Evolutionary conservation across 30 jellyfish, hydroid and myxozoan species (phyloP), one percentile per base, ranked within the genome.

Genomic region (Hydra vulgaris): DNA sequence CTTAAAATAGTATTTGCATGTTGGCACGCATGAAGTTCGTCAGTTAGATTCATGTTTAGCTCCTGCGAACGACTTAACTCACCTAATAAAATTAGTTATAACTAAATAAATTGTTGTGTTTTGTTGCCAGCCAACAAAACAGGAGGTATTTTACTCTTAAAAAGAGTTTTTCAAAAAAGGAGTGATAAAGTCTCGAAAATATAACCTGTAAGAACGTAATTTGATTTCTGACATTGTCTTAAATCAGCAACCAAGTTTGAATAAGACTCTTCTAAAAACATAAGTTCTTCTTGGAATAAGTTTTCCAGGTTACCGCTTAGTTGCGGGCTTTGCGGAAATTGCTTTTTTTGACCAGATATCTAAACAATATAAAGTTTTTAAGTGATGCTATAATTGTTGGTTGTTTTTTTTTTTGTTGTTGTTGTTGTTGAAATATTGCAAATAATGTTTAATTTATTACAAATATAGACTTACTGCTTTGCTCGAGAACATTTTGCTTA

Each of bases 21-120:
- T 70, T 84, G 93, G 70, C 93, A 84, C 18, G 93, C 93, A 21
- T 84, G 93, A 0, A 84, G 54, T 71, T 84, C 93, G 40, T 84
- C 93, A 19, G 79, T 25, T 15, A 73, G 71, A 69, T 78, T 84
- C 23, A 84, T 23, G 73, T 84, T 84, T 21, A 83, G 26, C 52
- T 89, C 21, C 61, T 84, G 93, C 25, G 67, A 26, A 0, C 87
- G 90, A 1, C 79, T 70, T 24, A 84, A 53, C 54, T 84, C 93
- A 21, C 79, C 88, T 8, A 53, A 67, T 20, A 84, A 68, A 40
- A 40, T n/a, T n/a, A n/a, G n/a, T n/a, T n/a, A n/a, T n/a, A n/a
- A n/a, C n/a, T n/a, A n/a, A n/a, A n/a, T n/a, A n/a, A n/a, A n/a
- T n/a, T n/a, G n/a, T n/a, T n/a, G n/a, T n/a, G n/a, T n/a, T n/a